Conservation (phyloP, 2,888 invertebrate genomes). For the Orchesella flavescens region DNA sequence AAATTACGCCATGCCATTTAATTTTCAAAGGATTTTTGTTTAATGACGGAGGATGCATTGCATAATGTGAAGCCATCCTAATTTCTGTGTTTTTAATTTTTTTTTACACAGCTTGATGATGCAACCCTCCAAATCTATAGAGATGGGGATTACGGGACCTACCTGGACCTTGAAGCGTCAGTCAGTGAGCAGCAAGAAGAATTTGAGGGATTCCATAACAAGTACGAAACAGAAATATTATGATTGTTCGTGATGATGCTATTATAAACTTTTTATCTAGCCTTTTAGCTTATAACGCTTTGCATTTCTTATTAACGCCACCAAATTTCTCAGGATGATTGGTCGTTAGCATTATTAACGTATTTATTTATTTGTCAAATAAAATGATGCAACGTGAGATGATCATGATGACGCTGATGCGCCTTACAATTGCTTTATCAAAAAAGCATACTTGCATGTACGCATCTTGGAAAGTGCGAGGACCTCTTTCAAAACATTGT, state of each 20-base stretch:
- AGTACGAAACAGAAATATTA: constrained; percentile 76
- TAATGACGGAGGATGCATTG: too few species aligned
- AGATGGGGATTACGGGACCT: constrained; percentile 97
- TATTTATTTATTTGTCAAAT: neutral
- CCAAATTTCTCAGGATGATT: too few species aligned
- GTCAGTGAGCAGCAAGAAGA: constrained; percentile 98
- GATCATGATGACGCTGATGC: too few species aligned
- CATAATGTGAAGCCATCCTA: too few species aligned
- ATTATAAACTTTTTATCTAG: neutral
- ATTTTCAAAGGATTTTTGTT: too few species aligned
- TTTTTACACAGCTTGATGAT: constrained; percentile 87
- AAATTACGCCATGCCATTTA: too few species aligned
- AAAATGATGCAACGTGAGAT: too few species aligned
- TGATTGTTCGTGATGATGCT: neutral
- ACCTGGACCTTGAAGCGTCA: constrained; percentile 96
- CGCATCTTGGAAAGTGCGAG: neutral
- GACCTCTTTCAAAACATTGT: neutral
- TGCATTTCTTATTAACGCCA: too few species aligned
- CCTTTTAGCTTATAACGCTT: too few species aligned
- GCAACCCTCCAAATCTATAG: constrained; percentile 97
- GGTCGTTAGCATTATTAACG: too few species aligned
- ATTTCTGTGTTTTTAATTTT: neutral
- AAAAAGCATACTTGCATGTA: neutral
- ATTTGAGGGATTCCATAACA: constrained; percentile 94
- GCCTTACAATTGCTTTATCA: neutral